A percentile compares a stretch with the other conserved stretches of the same genome.
phyloP scores from a whole-genome alignment of 2,113 vertebrate genomes.

The Platichthys stellatus region DNA sequence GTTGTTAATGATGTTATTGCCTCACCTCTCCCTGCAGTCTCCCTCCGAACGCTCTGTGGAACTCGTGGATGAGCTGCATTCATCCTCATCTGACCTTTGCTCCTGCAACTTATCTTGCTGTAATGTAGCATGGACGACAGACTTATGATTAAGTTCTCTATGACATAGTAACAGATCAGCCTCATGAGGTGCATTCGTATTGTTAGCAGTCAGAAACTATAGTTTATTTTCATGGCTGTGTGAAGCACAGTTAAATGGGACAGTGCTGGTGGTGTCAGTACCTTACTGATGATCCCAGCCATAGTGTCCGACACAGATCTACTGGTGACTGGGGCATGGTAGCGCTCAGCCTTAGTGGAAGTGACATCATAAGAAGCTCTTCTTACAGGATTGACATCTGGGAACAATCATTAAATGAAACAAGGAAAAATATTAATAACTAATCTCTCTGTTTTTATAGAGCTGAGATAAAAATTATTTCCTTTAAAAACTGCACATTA shows the following conservation, averaged over 20 bases:
- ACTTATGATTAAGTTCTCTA: background rate
- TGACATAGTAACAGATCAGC: background rate
- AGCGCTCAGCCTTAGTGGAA: slow-evolving; percentile 66
- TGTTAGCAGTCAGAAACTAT: background rate
- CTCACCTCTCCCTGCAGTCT: slow-evolving; percentile 87
- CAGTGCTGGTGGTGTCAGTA: slow-evolving; percentile 2
- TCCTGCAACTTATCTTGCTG: slow-evolving; percentile 57
- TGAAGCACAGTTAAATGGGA: background rate
- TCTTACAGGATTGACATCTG: slow-evolving; percentile 77
- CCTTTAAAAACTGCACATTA: too few species aligned
- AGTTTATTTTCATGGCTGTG: background rate
- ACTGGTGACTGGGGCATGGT: slow-evolving; percentile 57
- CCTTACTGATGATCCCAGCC: slow-evolving; percentile 60
- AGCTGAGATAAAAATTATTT: background rate
- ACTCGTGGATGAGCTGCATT: slow-evolving; percentile 92
- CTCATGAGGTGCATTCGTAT: background rate
- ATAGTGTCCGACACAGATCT: slow-evolving; percentile 77
- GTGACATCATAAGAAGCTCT: slow-evolving; percentile 78
- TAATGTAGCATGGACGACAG: slow-evolving; percentile 5
- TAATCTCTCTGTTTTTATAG: background rate
- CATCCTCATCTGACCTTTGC: slow-evolving; percentile 86
- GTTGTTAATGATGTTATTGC: background rate
- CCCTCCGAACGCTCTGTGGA: slow-evolving; percentile 93
- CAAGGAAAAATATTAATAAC: background rate
- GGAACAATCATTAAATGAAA: slow-evolving; percentile 21